These are phyloP conservation scores for Odontocerum albicorne DNA, from an alignment of 2,888 invertebrate genomes.

Conservation along the genomic window DNA sequence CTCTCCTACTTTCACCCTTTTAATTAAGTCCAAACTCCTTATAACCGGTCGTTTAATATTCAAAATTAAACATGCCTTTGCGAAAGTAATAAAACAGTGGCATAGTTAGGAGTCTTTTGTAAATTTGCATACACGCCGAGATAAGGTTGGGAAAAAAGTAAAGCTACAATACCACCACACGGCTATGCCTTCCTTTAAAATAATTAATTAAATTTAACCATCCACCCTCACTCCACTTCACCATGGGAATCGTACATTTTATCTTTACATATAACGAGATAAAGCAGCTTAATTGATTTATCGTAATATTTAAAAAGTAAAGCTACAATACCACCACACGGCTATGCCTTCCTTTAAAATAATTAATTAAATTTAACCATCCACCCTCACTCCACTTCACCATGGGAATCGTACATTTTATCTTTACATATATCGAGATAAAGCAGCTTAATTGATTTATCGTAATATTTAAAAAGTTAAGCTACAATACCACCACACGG, in stretches of 20 bases:
- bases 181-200: constrained; percentile 5
- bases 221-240: constrained; percentile 2
- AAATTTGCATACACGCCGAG: constrained; percentile 35
- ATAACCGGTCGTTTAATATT: constrained; percentile 35
- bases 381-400: constrained; percentile 3
- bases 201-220: constrained; percentile 27
- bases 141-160: constrained; percentile 28
- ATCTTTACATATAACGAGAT: constrained; percentile 6
- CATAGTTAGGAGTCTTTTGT: constrained; percentile 35
- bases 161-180: constrained; percentile 6
- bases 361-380: constrained; percentile 25
- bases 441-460: constrained; percentile 13
- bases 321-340: constrained; percentile 2
- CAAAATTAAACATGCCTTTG: constrained; percentile 37
- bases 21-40: constrained; percentile 37
- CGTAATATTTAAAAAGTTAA: constrained; percentile 28
- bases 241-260: constrained; percentile 11
- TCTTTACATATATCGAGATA: constrained; percentile 5
- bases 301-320: constrained; percentile 28
- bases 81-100: constrained; percentile 37
- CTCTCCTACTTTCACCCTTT: constrained; percentile 29
- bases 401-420: constrained; percentile 12
- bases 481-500: constrained; percentile 2
- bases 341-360: constrained; percentile 8
- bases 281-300: constrained; percentile 13